Evolutionary conservation across 2,888 invertebrate species (phyloP), one percentile per base, ranked within the genome.

Genomic region (Caenorhabditis imperialis): DNA sequence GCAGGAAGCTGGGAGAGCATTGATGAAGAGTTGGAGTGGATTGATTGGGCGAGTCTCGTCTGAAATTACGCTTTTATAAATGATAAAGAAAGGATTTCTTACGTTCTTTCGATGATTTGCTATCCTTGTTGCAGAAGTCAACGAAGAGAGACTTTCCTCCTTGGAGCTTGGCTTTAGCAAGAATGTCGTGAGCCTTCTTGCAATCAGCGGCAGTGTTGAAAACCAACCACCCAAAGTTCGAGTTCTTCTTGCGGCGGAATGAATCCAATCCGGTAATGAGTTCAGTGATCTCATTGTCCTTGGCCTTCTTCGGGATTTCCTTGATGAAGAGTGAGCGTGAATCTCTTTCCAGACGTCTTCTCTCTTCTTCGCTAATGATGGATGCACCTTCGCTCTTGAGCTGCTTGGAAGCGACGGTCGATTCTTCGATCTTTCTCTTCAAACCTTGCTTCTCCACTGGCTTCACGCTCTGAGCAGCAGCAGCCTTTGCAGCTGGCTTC

Each of bases 261-360:
- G 75, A 70, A 16, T 78, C 80, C n/a, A 83, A 60, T n/a, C 61
- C 61, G 7, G 76, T 53, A 1, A 75, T 33, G 6, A 75, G 62
- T 20, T 48, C 35, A 14, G 47, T 48, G 16, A 75, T 51, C 25
- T 75, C 69, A 10, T 38, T 16, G 35, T 75, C 71, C 53, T 73
- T 74, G 1, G 58, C 70, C 25, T 75, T 70, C 48, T 79, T 75
- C 20, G 80, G 76, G 55, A 83, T 80, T 4, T 79, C 76, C 30
- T 82, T 83, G 45, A 84, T 42, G 69, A 83, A 84, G 20, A 84
- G 74, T 5, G 83, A 79, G 38, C 78, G 74, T 27, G 73, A 53
- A 50, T 84, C 78, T 22, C 82, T 58, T 4, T 84, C 81, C 10
- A 78, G 62, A 18, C 82, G 75, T 53, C 84, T 73, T 48, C 76